phyloP scores from a whole-genome alignment of 2,888 invertebrate genomes.

The Pilophorus perplexus region DNA sequence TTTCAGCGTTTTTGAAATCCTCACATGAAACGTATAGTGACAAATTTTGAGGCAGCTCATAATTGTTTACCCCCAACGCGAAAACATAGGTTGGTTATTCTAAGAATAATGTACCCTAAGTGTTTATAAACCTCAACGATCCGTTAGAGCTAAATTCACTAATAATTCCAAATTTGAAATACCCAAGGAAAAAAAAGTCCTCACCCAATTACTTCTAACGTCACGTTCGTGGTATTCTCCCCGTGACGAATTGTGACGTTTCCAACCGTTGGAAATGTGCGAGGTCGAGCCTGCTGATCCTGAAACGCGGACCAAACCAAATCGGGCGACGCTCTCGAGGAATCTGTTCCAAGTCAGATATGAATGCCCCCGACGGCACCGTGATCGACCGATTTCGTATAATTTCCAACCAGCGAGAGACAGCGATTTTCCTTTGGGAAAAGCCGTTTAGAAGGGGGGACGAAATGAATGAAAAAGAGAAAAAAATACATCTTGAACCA shows the following conservation, averaged over 20 bases:
- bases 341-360: slow-evolving; percentile 23
- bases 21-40: no score
- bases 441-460: not conserved
- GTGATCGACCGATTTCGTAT: slow-evolving; percentile 33
- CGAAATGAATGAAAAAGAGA: not conserved
- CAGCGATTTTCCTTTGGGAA: not conserved
- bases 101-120: no score
- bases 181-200: no score
- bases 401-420: not conserved
- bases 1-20: no score
- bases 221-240: no score
- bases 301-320: not conserved
- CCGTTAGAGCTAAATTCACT: no score
- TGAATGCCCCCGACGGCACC: slow-evolving; percentile 24
- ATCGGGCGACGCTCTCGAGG: not conserved
- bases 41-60: no score
- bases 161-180: no score
- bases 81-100: no score
- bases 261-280: slow-evolving; percentile 10
- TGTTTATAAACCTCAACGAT: no score
- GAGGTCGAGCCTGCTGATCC: slow-evolving; percentile 21
- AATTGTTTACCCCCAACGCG: no score
- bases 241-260: not conserved
- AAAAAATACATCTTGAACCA: slow-evolving; percentile 18
- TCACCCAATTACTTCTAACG: no score